Conservation (phyloP, 2,888 invertebrate species). For the Axea sp. region DNA sequence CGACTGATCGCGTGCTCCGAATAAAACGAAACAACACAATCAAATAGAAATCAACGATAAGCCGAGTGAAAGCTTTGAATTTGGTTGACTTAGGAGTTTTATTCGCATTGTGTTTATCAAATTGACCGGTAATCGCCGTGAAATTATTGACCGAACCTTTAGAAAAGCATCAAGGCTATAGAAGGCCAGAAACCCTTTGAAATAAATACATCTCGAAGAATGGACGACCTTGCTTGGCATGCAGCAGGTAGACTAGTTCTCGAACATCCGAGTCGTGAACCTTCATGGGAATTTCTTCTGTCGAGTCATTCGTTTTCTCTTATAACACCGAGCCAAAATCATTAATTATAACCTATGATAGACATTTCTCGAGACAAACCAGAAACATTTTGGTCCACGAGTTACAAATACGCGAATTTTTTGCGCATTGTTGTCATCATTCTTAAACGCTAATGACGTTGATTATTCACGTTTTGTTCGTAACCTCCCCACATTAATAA, state of each 20-base stretch:
- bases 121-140: conserved; percentile 42
- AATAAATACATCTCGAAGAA: conserved; percentile 31
- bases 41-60: conserved; percentile 26
- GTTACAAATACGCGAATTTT: too few relatives aligned
- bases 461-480: too few relatives aligned
- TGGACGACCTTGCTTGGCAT: conserved; percentile 63
- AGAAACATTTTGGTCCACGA: conserved; percentile 8
- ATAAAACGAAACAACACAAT: background rate
- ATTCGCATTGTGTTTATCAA: conserved; percentile 42
- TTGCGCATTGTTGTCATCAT: too few relatives aligned
- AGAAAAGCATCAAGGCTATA: conserved; percentile 30
- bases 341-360: conserved; percentile 30
- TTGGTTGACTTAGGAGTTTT: conserved; percentile 9
- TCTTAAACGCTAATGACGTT: too few relatives aligned
- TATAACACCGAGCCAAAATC: conserved; percentile 1
- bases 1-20: too few relatives aligned
- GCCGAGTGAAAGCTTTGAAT: conserved; percentile 31
- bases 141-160: conserved; percentile 41
- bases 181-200: conserved; percentile 49
- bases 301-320: conserved; percentile 50
- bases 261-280: conserved; percentile 27
- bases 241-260: conserved; percentile 60
- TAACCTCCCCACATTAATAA: too few relatives aligned
- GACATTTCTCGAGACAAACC: conserved; percentile 7
- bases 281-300: conserved; percentile 45